Conservation (phyloP, 2,113 vertebrate genomes). For the Chlorodrepanis virens region DNA sequence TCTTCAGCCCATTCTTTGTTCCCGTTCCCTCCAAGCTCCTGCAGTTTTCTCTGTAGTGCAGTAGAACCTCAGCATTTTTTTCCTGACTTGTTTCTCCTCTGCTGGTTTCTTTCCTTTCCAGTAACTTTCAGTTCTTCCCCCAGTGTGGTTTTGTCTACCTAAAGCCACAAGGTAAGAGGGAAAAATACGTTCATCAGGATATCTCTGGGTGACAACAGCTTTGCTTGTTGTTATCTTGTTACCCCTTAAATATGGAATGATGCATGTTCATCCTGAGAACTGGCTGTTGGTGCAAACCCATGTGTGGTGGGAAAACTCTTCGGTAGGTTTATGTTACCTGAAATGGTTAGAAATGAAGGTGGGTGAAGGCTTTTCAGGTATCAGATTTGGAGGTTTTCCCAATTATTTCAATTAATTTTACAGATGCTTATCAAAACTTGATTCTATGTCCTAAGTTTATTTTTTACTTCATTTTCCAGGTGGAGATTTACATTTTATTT, state of each 20-base stretch:
- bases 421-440: neutral
- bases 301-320: neutral
- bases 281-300: neutral
- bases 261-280: neutral
- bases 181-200: neutral
- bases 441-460: neutral
- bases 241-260: neutral
- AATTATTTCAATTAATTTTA: neutral
- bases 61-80: slow-evolving; percentile 31
- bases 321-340: neutral
- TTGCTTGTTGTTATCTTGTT: neutral
- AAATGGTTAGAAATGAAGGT: neutral
- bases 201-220: neutral
- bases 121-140: slow-evolving; percentile 42
- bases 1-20: neutral
- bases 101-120: slow-evolving; percentile 59
- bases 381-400: neutral
- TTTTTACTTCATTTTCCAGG: slow-evolving; percentile 74
- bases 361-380: neutral
- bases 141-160: slow-evolving; percentile 48
- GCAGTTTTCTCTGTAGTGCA: neutral
- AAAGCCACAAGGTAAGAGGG: slow-evolving; percentile 60
- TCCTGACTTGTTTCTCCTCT: slow-evolving; percentile 60
- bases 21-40: neutral
- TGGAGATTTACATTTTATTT: slow-evolving; percentile 98